These are phyloP conservation scores for Aulostomus chinensis DNA, from an alignment of 2,797 vertebrate species.

Conservation along the genomic window DNA sequence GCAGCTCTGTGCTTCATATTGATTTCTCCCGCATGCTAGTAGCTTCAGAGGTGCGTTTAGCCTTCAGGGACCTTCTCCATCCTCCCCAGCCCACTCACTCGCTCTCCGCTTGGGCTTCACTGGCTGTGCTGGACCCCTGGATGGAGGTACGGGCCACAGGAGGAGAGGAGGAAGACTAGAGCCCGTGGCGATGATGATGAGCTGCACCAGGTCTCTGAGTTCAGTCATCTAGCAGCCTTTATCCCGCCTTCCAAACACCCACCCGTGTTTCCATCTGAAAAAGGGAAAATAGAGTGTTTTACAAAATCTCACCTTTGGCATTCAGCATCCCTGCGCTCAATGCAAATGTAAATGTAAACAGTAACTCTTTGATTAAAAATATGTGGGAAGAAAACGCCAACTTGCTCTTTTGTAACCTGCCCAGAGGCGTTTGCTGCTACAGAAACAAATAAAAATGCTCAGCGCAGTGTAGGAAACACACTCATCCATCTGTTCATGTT, in stretches of 20 bases:
- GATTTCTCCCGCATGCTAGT: constrained; percentile 75
- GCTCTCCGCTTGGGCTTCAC: constrained; percentile 67
- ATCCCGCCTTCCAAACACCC: constrained; percentile 76
- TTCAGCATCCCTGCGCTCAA: constrained; percentile 73
- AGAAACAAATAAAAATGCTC: constrained; percentile 66
- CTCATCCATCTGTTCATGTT: constrained; percentile 30
- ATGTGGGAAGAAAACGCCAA: constrained; percentile 77
- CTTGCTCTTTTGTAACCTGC: constrained; percentile 76
- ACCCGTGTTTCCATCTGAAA: constrained; percentile 73
- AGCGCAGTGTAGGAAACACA: constrained; percentile 41
- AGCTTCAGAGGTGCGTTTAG: constrained; percentile 77
- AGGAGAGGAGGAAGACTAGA: constrained; percentile 68
- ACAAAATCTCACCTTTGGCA: constrained; percentile 79
- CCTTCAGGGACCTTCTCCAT: constrained; percentile 72
- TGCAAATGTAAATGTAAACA: constrained; percentile 80
- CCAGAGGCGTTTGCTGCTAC: constrained; percentile 63
- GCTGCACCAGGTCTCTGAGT: constrained; percentile 70
- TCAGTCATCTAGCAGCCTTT: constrained; percentile 76
- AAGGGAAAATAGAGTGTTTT: constrained; percentile 67
- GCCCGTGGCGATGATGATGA: constrained; percentile 78
- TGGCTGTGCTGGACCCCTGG: constrained; percentile 69
- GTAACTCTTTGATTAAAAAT: constrained; percentile 80
- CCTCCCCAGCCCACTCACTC: constrained; percentile 78
- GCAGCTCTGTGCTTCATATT: constrained; percentile 73
- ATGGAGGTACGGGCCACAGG: constrained; percentile 72